Evolutionary conservation across 2,797 vertebrate species (phyloP).

Genomic region (Coregonus suidteri): DNA sequence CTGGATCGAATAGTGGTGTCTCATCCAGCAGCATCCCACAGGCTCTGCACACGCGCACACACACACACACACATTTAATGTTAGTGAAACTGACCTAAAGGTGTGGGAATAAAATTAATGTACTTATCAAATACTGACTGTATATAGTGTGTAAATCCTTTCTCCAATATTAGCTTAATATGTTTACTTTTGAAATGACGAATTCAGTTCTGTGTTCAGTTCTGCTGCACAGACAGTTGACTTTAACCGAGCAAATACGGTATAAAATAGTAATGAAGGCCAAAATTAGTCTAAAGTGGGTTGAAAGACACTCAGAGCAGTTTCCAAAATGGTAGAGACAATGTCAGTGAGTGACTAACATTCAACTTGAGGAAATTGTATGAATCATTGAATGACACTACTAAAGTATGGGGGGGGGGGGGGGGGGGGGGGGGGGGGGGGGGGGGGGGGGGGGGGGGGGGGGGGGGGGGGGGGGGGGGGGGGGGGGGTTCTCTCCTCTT

Average conservation of each 20-base stretch:
- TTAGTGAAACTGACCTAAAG: not conserved
- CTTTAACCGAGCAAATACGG: no score
- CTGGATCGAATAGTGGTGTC: constrained; percentile 89
- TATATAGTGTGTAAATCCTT: not conserved
- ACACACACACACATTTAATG: not conserved
- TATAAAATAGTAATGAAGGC: no score
- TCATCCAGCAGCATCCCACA: constrained; percentile 85
- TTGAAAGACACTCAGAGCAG: not conserved
- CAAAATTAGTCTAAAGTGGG: no score
- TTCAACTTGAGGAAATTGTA: not conserved
- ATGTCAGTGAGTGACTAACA: not conserved
- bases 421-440: no score
- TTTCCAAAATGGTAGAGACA: not conserved
- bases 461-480: no score
- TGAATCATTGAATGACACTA: not conserved
- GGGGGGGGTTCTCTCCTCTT: not conserved
- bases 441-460: no score
- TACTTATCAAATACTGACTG: not conserved
- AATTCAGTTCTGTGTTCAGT: not conserved
- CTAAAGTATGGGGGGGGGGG: not conserved
- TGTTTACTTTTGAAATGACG: not conserved
- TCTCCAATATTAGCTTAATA: not conserved
- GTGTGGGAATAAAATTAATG: not conserved
- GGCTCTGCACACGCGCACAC: constrained; percentile 26
- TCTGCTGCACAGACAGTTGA: not conserved